phyloP scores from a whole-genome alignment of 2,797 vertebrate genomes.

The Sebastes diaconus region DNA sequence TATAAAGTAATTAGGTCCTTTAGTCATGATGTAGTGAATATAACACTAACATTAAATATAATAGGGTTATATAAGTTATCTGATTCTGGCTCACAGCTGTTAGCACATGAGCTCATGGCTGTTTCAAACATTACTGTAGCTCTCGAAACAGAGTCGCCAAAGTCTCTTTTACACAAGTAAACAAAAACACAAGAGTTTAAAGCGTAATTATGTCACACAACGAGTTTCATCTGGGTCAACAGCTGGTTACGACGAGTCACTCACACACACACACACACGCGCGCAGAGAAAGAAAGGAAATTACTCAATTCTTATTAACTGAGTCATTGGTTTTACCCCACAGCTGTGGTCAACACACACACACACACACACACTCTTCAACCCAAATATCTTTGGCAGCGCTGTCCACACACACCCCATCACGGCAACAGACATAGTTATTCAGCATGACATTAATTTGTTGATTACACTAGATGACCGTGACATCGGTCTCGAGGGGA shows the following conservation, averaged over 20 bases:
- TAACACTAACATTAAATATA: not conserved
- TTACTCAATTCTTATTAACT: conserved; percentile 48
- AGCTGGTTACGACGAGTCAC: conserved; percentile 39
- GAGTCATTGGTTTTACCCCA: conserved; percentile 55
- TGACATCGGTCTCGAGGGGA: conserved; percentile 33
- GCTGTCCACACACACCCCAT: conserved; percentile 43
- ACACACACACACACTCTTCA: conserved; percentile 43
- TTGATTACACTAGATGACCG: conserved; percentile 30
- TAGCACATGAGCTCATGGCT: conserved; percentile 47
- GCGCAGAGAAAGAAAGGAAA: not conserved
- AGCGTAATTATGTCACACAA: conserved; percentile 41
- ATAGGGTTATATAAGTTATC: not conserved
- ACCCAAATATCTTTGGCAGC: conserved; percentile 72
- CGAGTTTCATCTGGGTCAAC: conserved; percentile 47
- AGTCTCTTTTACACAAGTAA: conserved; percentile 12
- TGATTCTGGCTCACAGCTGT: conserved; percentile 19
- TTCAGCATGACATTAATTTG: conserved; percentile 47
- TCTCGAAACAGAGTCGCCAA: not conserved
- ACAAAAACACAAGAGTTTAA: conserved; percentile 32
- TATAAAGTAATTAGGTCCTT: not conserved
- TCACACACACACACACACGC: not conserved
- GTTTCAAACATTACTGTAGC: conserved; percentile 37
- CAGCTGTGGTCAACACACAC: conserved; percentile 56
- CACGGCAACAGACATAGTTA: conserved; percentile 22
- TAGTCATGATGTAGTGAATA: not conserved